These are phyloP conservation scores for Elaphurus davidianus DNA, from an alignment of 2,113 vertebrate species.

Conservation along the genomic window DNA sequence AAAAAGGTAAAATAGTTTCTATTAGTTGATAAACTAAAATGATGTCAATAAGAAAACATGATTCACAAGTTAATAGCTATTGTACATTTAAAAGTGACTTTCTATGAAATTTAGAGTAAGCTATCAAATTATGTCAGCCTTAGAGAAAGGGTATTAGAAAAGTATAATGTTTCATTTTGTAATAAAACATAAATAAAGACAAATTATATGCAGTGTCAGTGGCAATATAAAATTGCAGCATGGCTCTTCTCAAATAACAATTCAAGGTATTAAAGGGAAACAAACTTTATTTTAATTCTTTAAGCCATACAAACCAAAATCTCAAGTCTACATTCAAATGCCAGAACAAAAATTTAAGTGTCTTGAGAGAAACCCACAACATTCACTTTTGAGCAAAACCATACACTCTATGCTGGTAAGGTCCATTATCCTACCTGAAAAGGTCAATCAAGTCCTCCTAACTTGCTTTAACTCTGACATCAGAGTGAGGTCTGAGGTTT, in stretches of 20 bases:
- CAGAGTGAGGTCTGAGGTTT: background rate
- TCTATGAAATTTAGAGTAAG: background rate
- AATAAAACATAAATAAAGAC: constrained; percentile 8
- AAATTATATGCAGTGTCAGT: background rate
- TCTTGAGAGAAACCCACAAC: background rate
- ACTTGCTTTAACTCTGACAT: background rate
- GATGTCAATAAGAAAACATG: constrained; percentile 42
- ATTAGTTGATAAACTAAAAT: constrained; percentile 48
- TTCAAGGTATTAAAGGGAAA: background rate
- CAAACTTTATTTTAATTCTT: background rate
- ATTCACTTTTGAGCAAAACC: background rate
- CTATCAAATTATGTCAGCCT: background rate
- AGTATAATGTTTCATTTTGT: background rate
- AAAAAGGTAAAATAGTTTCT: constrained; percentile 46
- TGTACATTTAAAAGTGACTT: constrained; percentile 36
- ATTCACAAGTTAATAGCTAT: constrained; percentile 8
- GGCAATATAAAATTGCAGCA: background rate
- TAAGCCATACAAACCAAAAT: constrained; percentile 25
- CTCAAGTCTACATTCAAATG: background rate
- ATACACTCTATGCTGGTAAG: background rate
- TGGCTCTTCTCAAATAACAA: background rate
- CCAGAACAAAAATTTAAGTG: background rate
- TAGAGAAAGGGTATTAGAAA: constrained; percentile 2
- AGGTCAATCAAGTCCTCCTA: background rate
- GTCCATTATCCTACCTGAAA: background rate